These are phyloP conservation scores for Cryptoprocta ferox DNA, from an alignment of 2,797 vertebrate genomes.

Conservation along the genomic window DNA sequence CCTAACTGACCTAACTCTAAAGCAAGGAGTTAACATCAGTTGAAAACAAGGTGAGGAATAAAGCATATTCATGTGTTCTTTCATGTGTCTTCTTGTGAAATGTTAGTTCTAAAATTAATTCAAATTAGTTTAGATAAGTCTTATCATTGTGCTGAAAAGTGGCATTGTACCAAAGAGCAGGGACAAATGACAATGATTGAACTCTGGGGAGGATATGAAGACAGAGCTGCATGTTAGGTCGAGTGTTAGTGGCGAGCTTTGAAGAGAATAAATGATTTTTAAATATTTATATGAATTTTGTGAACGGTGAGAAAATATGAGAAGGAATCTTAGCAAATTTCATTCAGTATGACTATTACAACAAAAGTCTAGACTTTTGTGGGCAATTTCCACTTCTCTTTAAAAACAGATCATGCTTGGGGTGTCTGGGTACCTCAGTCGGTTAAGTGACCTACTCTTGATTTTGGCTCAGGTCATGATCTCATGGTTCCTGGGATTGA, in stretches of 20 bases:
- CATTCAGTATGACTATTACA: background rate
- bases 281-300: slow-evolving; percentile 16
- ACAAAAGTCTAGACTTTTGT: background rate
- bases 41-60: slow-evolving; percentile 12
- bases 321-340: slow-evolving; percentile 16
- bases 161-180: background rate
- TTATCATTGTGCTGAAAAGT: background rate
- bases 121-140: background rate
- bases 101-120: slow-evolving; percentile 41
- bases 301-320: background rate
- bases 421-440: too few relatives aligned
- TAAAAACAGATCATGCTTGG: background rate
- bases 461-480: too few relatives aligned
- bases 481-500: too few relatives aligned
- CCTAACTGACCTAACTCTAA: background rate
- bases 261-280: background rate
- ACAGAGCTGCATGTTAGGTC: background rate
- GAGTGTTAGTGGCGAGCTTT: background rate
- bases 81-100: background rate
- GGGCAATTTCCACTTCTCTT: background rate
- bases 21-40: background rate
- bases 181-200: background rate
- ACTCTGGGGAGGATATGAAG: background rate
- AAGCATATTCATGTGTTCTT: background rate
- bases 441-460: too few relatives aligned